A percentile compares a stretch with the other conserved stretches of the same genome.
These are phyloP conservation scores for Tetranychus truncatus DNA, from an alignment of 2,888 invertebrate species.

Conservation along the genomic window DNA sequence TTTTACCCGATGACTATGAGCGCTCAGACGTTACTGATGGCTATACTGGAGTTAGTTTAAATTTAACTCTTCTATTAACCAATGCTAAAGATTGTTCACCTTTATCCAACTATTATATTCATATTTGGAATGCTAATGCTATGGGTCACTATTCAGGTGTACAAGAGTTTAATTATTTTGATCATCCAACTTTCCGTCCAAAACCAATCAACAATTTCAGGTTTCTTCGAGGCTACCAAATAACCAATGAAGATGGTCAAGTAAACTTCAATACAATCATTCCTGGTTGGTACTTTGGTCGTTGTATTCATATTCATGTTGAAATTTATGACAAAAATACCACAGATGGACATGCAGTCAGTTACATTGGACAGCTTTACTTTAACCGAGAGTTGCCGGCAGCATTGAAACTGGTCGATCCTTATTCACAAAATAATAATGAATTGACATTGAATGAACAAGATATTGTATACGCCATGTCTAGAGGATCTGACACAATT, in stretches of 20 bases:
- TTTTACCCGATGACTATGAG: not conserved
- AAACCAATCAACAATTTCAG: constrained; percentile 1
- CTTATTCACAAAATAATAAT: not conserved
- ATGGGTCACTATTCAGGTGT: not conserved
- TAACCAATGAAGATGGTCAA: constrained; percentile 16
- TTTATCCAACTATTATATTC: not conserved
- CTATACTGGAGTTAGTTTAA: not conserved
- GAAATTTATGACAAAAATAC: not conserved
- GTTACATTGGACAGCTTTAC: not conserved
- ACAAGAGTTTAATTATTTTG: too few species aligned
- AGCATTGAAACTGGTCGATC: not conserved
- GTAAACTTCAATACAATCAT: constrained; percentile 17
- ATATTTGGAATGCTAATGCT: not conserved
- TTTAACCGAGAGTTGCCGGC: not conserved
- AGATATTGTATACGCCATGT: too few species aligned
- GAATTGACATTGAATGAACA: too few species aligned
- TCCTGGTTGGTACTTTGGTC: constrained; percentile 13
- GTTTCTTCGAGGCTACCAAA: constrained; percentile 18
- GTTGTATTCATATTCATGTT: constrained; percentile 10
- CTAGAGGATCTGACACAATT: too few species aligned
- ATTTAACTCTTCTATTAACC: not conserved
- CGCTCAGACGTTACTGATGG: constrained; percentile 3
- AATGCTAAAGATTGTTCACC: not conserved
- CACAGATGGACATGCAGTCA: not conserved
- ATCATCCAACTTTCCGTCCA: not conserved